These are phyloP conservation scores for Suillia variegata DNA, from an alignment of 2,888 invertebrate genomes.

Conservation along the genomic window DNA sequence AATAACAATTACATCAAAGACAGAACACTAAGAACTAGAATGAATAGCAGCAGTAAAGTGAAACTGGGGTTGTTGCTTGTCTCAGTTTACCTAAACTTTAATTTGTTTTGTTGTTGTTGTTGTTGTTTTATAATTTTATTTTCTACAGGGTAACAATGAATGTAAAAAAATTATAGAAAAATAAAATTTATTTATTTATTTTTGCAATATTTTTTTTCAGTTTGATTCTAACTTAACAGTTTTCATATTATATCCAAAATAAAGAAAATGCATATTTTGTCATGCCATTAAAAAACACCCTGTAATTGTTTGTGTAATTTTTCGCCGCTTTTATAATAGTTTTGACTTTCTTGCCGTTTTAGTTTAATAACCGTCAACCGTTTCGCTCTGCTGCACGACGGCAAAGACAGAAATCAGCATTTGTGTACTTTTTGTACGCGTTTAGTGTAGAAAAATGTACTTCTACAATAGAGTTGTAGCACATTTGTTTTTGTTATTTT, in stretches of 20 bases:
- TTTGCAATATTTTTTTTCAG: no score
- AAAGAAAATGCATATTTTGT: no score
- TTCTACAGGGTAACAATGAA: no score
- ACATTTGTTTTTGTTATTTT: slow-evolving; percentile 5
- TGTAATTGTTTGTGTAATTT: no score
- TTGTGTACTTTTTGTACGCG: not conserved
- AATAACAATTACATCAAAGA: not conserved
- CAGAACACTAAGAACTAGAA: slow-evolving; percentile 8
- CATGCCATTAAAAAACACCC: no score
- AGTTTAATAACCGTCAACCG: slow-evolving; percentile 52
- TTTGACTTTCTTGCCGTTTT: slow-evolving; percentile 24
- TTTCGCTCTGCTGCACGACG: slow-evolving; percentile 43
- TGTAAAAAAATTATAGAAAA: no score
- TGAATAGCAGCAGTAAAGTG: not conserved
- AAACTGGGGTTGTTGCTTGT: slow-evolving; percentile 15
- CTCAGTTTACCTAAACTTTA: no score
- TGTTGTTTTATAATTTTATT: not conserved
- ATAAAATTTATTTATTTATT: no score
- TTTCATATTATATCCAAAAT: no score
- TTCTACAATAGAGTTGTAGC: not conserved
- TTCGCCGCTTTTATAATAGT: slow-evolving; percentile 6
- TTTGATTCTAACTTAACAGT: no score
- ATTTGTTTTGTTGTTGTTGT: no score
- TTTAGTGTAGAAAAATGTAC: no score
- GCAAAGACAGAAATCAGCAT: slow-evolving; percentile 21